phyloP scores from a whole-genome alignment of 2,113 vertebrate genomes.

The Sardina pilchardus region DNA sequence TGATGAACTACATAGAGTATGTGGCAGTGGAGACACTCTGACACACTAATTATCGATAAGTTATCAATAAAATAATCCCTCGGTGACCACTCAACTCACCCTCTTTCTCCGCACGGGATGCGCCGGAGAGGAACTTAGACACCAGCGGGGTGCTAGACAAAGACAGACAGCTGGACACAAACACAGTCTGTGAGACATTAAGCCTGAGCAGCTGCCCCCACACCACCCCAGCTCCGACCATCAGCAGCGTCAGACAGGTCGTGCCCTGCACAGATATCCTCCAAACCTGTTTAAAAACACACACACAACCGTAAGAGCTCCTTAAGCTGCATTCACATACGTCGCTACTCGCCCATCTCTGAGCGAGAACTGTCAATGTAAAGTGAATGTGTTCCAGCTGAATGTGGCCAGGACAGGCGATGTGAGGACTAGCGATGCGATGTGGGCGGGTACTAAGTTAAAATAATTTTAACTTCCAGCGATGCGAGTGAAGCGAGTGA shows the following conservation, averaged over 20 bases:
- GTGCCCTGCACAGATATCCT: conserved; percentile 92
- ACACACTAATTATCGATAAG: neutral
- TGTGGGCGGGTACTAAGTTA: too few species aligned
- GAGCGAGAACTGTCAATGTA: too few species aligned
- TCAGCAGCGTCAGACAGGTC: conserved; percentile 85
- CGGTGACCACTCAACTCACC: conserved; percentile 70
- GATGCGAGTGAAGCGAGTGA: too few species aligned
- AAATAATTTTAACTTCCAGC: too few species aligned
- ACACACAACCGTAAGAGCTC: neutral
- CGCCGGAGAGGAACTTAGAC: conserved; percentile 88
- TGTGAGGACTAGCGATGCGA: too few species aligned
- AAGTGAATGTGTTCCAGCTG: too few species aligned
- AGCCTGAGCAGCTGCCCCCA: conserved; percentile 91
- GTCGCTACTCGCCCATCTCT: too few species aligned
- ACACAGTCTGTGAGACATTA: conserved; percentile 87
- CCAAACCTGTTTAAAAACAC: conserved; percentile 84
- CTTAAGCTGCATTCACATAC: neutral
- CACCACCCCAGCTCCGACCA: conserved; percentile 86
- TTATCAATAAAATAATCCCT: neutral
- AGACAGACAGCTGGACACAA: conserved; percentile 92
- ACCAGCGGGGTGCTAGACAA: conserved; percentile 95
- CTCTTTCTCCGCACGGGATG: conserved; percentile 85
- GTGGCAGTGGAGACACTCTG: neutral
- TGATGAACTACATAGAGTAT: too few species aligned
- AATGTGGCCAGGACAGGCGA: too few species aligned